Percentiles rank a stretch among this genome's conserved stretches.
Conservation (phyloP, 2,888 invertebrate species). For the Lacanobia wlatinum region DNA sequence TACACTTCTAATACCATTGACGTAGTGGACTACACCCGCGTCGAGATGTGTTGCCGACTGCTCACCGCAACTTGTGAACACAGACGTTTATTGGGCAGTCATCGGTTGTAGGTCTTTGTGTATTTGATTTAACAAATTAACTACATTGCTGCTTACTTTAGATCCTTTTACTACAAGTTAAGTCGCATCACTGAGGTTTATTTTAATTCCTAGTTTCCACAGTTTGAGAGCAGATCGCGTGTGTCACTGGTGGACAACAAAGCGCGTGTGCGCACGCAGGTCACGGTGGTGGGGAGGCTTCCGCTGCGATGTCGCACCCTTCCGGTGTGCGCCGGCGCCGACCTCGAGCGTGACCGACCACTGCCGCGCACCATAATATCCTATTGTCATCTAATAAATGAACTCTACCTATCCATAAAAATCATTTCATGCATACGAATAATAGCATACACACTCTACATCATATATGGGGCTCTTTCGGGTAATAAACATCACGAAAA, state of each 20-base stretch:
- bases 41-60: constrained; percentile 64
- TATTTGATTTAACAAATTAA: background rate
- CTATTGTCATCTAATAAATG: constrained; percentile 86
- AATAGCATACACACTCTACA: constrained; percentile 27
- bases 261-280: constrained; percentile 80
- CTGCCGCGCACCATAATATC: constrained; percentile 73
- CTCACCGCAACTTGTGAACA: constrained; percentile 48
- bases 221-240: constrained; percentile 72
- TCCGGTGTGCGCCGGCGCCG: constrained; percentile 85
- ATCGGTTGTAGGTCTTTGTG: constrained; percentile 6
- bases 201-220: constrained; percentile 34
- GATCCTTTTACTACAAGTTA: constrained; percentile 21
- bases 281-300: constrained; percentile 85
- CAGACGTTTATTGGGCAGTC: constrained; percentile 18
- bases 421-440: constrained; percentile 67
- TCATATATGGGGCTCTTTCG: constrained; percentile 47
- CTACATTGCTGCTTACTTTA: background rate
- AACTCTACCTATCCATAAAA: constrained; percentile 74
- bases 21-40: constrained; percentile 67
- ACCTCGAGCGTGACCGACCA: constrained; percentile 83
- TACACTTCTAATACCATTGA: constrained; percentile 76
- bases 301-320: constrained; percentile 88
- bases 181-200: constrained; percentile 19
- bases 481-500: constrained; percentile 47
- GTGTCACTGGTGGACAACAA: constrained; percentile 79